Conservation (phyloP, 1,140 invertebrate genomes). For the Bombus balteatus region DNA sequence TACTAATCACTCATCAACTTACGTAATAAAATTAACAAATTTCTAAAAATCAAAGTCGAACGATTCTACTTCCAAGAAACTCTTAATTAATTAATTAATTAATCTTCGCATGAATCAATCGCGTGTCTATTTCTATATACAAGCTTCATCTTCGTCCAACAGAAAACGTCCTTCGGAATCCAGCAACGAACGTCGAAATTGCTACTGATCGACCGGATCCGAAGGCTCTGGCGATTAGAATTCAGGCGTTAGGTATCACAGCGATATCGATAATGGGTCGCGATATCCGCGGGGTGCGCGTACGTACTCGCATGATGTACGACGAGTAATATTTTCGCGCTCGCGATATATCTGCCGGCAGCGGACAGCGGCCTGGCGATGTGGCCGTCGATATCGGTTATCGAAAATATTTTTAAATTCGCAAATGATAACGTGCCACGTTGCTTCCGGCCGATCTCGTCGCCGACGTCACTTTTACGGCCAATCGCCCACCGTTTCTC, state of each 20-base stretch:
- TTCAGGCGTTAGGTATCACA: slow-evolving; percentile 62
- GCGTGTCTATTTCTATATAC: accelerated
- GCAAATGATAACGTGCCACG: slow-evolving; percentile 36
- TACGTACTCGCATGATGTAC: slow-evolving; percentile 60
- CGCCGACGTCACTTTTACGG: slow-evolving; percentile 27
- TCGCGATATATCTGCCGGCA: slow-evolving; percentile 68
- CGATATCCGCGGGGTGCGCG: slow-evolving; percentile 58
- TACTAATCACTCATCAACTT: no score
- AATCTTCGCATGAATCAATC: background rate
- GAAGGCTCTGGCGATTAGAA: slow-evolving; percentile 57
- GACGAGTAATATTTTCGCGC: slow-evolving; percentile 73
- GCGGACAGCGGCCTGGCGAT: slow-evolving; percentile 63
- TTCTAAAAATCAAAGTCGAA: accelerated
- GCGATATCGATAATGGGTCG: slow-evolving; percentile 63
- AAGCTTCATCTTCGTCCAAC: no score
- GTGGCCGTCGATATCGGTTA: slow-evolving; percentile 66
- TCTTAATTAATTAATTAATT: no score
- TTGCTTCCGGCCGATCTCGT: slow-evolving; percentile 26
- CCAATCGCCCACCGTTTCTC: background rate
- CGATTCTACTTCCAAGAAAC: accelerated
- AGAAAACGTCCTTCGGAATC: background rate
- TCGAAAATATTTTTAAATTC: slow-evolving; percentile 68
- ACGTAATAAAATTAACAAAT: no score
- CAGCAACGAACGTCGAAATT: slow-evolving; percentile 12
- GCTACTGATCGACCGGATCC: slow-evolving; percentile 22